Evolutionary conservation across 2,113 vertebrate genomes (phyloP).

Genomic region (Nesoenas mayeri): DNA sequence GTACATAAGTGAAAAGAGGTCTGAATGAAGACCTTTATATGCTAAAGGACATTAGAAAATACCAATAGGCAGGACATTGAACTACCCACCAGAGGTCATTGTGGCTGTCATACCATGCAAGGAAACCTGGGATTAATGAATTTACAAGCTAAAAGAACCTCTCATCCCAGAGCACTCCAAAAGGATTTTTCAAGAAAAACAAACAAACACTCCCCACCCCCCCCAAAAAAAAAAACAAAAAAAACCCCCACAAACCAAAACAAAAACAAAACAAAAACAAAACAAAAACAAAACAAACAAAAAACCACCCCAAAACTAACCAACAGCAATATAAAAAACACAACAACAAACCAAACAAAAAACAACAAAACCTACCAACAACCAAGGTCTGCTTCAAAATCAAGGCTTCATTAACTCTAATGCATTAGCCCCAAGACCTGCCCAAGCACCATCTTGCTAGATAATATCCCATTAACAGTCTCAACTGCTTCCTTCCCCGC

Average conservation of each 20-base stretch:
- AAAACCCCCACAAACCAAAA: too few species aligned
- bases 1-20: neutral
- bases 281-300: neutral
- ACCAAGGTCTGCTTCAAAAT: neutral
- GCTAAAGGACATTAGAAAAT: neutral
- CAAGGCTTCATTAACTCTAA: neutral
- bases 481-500: neutral
- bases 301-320: too few species aligned
- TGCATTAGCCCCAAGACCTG: neutral
- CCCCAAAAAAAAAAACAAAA: accelerated
- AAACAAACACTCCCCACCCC: too few species aligned
- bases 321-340: too few species aligned
- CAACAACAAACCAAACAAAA: neutral
- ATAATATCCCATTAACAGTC: neutral
- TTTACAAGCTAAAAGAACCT: neutral
- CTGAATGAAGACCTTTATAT: neutral
- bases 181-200: neutral
- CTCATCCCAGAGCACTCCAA: neutral
- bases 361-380: too few species aligned
- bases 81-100: neutral
- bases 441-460: neutral
- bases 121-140: neutral
- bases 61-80: neutral
- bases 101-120: neutral
- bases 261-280: too few species aligned